phyloP scores from a whole-genome alignment of 1,140 invertebrate genomes.

The Aphelenchoides besseyi region DNA sequence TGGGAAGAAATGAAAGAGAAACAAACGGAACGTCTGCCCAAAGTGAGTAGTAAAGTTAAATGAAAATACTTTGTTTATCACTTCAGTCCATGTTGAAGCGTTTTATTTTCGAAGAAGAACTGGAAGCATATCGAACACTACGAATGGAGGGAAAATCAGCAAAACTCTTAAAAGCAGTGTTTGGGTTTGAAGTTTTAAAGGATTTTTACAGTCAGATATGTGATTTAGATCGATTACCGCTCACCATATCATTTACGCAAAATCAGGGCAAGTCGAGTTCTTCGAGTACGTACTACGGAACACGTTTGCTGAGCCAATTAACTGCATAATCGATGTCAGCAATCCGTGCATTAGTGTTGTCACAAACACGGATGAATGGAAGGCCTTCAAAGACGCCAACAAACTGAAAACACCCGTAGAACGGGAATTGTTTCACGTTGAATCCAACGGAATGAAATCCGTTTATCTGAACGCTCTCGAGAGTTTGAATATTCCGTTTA shows the following conservation, averaged over 20 bases:
- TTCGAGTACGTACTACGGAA: conserved; percentile 36
- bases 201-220: too few species aligned
- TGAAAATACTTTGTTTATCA: not conserved
- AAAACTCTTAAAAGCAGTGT: conserved; percentile 38
- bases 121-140: conserved; percentile 40
- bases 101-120: conserved; percentile 45
- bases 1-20: conserved; percentile 41
- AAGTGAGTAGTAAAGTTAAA: not conserved
- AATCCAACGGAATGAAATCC: conserved; percentile 7
- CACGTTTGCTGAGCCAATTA: conserved; percentile 44
- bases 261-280: conserved; percentile 38
- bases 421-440: conserved; percentile 35
- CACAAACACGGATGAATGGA: conserved; percentile 42
- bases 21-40: conserved; percentile 18
- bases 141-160: conserved; percentile 37
- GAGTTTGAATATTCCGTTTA: conserved; percentile 35
- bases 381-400: conserved; percentile 35
- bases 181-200: not conserved
- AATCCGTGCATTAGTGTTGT: conserved; percentile 34
- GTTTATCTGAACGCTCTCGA: conserved; percentile 40
- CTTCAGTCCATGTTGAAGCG: conserved; percentile 26
- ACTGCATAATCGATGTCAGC: conserved; percentile 42
- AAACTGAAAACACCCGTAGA: conserved; percentile 33
- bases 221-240: conserved; percentile 30
- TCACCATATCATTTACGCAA: conserved; percentile 16